These are phyloP conservation scores for Hydropotes inermis DNA, from an alignment of 2,113 vertebrate genomes.

Conservation along the genomic window DNA sequence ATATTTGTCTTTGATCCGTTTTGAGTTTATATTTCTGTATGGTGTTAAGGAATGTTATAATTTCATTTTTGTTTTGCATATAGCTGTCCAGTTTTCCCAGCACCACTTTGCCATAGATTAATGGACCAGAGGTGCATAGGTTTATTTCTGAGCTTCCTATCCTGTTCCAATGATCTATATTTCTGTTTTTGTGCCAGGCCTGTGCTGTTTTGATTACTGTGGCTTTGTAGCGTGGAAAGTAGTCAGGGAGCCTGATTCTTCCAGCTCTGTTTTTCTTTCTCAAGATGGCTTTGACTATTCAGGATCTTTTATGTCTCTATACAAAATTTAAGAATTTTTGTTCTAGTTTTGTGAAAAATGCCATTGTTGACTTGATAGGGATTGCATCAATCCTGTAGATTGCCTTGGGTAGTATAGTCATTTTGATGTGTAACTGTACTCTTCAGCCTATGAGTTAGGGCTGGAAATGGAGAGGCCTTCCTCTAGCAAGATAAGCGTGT, in stretches of 20 bases:
- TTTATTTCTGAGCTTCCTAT: not conserved
- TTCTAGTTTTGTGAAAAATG: not conserved
- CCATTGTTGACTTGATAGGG: not conserved
- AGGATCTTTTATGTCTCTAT: not conserved
- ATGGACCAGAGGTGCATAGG: not conserved
- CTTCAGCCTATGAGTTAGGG: not conserved
- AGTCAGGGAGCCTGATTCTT: not conserved
- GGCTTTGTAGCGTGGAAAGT: not conserved
- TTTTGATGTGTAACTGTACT: not conserved
- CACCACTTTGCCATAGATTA: not conserved
- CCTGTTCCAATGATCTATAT: fast-evolving
- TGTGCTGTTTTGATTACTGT: not conserved
- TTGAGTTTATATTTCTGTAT: not conserved
- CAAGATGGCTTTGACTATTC: not conserved
- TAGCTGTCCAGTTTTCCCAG: not conserved
- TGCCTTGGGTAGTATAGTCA: not conserved
- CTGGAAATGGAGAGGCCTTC: not conserved
- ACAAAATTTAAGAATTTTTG: not conserved
- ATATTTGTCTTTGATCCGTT: not conserved
- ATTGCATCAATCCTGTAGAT: not conserved
- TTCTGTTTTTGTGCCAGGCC: not conserved
- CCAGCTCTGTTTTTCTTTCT: not conserved
- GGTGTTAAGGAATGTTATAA: not conserved
- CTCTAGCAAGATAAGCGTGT: not conserved
- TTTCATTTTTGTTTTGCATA: not conserved